phyloP scores from a whole-genome alignment of 2,888 invertebrate genomes.

The Himalopsyche tibetana region DNA sequence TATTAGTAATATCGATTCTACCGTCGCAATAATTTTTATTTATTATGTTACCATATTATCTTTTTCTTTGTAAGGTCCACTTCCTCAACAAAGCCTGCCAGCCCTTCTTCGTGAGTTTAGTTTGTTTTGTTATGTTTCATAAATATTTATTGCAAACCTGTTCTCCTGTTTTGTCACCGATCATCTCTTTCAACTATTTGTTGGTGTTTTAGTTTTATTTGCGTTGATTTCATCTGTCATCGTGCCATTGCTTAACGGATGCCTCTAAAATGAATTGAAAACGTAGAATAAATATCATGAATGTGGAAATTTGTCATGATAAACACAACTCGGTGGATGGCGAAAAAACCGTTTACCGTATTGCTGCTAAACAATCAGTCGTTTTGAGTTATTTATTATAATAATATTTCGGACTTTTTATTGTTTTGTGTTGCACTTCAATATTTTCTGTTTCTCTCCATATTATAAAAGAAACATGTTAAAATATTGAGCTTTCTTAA shows the following conservation, averaged over 20 bases:
- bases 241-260: neutral
- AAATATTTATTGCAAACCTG: constrained; percentile 5
- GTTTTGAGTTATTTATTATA: too few relatives aligned
- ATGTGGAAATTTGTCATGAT: too few relatives aligned
- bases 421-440: too few relatives aligned
- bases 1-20: neutral
- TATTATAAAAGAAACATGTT: too few relatives aligned
- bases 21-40: neutral
- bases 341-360: too few relatives aligned
- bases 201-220: neutral
- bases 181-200: neutral
- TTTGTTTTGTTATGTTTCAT: constrained; percentile 40
- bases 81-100: constrained; percentile 40
- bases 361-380: too few relatives aligned
- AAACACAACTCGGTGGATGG: too few relatives aligned
- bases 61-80: constrained; percentile 40
- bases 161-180: neutral
- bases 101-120: constrained; percentile 40
- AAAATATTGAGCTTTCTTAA: too few relatives aligned
- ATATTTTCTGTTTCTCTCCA: too few relatives aligned
- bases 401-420: too few relatives aligned
- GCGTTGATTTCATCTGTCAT: neutral
- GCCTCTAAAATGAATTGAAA: neutral
- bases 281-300: neutral
- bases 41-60: constrained; percentile 5